phyloP scores from a whole-genome alignment of 2,888 invertebrate species.

The Dasysyrphus albostriatus region DNA sequence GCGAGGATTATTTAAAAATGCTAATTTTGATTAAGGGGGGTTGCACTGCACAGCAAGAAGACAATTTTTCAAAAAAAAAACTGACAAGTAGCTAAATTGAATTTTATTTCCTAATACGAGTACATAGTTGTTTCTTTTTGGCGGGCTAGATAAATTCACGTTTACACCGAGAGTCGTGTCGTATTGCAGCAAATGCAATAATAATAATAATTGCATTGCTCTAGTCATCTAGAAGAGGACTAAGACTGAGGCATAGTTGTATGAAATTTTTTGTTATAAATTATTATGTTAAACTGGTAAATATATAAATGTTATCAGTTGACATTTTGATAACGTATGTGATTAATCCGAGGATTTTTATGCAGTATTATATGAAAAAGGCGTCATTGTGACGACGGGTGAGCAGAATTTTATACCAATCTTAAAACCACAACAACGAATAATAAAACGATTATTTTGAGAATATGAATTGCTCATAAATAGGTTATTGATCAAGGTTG shows the following conservation, averaged over 20 bases:
- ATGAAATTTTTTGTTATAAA: constrained; percentile 43
- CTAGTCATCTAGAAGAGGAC: constrained; percentile 6
- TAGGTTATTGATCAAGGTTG: constrained; percentile 59
- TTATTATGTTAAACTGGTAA: constrained; percentile 29
- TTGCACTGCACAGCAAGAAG: neutral
- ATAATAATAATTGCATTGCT: constrained; percentile 21
- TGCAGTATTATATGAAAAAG: constrained; percentile 5
- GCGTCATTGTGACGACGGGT: constrained; percentile 12
- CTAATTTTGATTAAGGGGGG: constrained; percentile 61
- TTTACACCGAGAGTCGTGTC: constrained; percentile 19
- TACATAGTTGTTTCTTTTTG: neutral
- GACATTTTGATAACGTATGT: constrained; percentile 48
- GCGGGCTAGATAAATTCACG: constrained; percentile 5
- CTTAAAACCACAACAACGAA: neutral
- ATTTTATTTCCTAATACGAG: constrained; percentile 49
- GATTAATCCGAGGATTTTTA: constrained; percentile 44
- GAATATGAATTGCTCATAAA: constrained; percentile 27
- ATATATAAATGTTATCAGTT: constrained; percentile 50
- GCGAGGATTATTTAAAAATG: constrained; percentile 33
- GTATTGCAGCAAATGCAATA: constrained; percentile 32
- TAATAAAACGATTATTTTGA: constrained; percentile 29
- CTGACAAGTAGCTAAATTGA: constrained; percentile 43
- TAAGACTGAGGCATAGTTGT: constrained; percentile 5
- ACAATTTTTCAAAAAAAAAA: constrained; percentile 2
- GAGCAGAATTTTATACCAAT: neutral